phyloP scores from a whole-genome alignment of 2,797 vertebrate genomes.

The Antrozous pallidus region DNA sequence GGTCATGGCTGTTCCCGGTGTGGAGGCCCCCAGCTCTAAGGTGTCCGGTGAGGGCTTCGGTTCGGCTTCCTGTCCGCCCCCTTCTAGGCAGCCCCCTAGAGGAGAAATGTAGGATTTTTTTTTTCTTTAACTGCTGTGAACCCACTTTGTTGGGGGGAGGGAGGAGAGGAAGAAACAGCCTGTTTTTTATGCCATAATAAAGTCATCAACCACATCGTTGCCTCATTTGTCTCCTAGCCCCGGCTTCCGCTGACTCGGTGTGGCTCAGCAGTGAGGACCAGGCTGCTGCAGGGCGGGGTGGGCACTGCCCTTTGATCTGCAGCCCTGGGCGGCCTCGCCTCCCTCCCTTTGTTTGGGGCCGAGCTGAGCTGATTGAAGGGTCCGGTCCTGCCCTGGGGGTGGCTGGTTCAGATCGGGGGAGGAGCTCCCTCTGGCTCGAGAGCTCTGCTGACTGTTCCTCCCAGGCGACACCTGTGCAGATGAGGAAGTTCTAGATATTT shows the following conservation, averaged over 20 bases:
- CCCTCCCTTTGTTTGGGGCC: neutral
- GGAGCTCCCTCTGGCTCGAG: neutral
- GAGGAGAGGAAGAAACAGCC: slow-evolving; percentile 61
- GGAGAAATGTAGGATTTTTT: slow-evolving; percentile 77
- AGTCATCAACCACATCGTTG: slow-evolving; percentile 60
- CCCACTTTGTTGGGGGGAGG: slow-evolving; percentile 56
- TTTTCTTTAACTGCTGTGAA: slow-evolving; percentile 78
- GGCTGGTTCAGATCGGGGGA: neutral
- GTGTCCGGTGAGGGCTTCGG: slow-evolving; percentile 37
- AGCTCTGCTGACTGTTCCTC: neutral
- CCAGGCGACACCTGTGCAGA: neutral
- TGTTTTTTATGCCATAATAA: slow-evolving; percentile 78
- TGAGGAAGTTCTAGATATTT: slow-evolving; percentile 18
- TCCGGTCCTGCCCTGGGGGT: neutral
- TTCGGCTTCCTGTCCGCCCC: slow-evolving; percentile 46
- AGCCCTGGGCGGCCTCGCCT: neutral
- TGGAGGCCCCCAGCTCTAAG: neutral
- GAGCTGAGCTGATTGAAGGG: neutral
- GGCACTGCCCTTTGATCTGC: slow-evolving; percentile 9
- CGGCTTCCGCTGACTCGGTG: neutral
- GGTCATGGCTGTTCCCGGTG: neutral
- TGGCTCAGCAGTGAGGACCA: neutral
- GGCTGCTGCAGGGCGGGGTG: neutral
- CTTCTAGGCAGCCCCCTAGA: slow-evolving; percentile 68
- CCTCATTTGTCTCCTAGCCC: slow-evolving; percentile 58